phyloP scores from a whole-genome alignment of 2,113 vertebrate species.

The Grus americana region DNA sequence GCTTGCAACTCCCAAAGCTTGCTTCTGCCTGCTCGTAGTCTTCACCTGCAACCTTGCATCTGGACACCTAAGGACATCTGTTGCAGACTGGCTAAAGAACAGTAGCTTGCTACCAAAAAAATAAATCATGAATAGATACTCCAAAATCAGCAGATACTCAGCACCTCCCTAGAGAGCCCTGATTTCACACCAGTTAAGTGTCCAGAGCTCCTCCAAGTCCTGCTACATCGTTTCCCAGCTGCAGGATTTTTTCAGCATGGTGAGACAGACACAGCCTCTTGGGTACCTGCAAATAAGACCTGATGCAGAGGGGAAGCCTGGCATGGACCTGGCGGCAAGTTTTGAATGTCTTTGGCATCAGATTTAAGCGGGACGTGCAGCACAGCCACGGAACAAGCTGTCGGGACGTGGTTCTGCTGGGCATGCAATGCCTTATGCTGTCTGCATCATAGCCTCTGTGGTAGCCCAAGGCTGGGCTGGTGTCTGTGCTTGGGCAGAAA shows the following conservation, averaged over 20 bases:
- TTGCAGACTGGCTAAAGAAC: background rate
- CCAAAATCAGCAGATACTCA: background rate
- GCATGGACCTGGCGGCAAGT: background rate
- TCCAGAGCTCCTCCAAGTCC: background rate
- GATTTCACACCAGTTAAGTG: background rate
- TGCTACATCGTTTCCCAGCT: background rate
- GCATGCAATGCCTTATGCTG: rapidly evolving
- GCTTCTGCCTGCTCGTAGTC: background rate
- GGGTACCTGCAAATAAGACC: background rate
- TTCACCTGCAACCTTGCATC: background rate
- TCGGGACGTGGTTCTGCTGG: background rate
- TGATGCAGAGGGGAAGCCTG: background rate
- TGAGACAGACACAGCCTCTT: background rate
- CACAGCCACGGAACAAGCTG: background rate
- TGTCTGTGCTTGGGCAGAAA: background rate
- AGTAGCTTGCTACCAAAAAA: background rate
- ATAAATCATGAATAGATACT: background rate
- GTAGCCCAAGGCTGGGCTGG: background rate
- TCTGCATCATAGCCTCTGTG: rapidly evolving
- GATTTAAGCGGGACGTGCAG: background rate
- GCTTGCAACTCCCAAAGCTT: background rate
- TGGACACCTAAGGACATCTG: background rate
- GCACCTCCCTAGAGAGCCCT: background rate
- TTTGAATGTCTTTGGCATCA: background rate
- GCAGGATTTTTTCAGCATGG: background rate